phyloP scores from a whole-genome alignment of 2,888 invertebrate species.

The Microlaimidae sp. region DNA sequence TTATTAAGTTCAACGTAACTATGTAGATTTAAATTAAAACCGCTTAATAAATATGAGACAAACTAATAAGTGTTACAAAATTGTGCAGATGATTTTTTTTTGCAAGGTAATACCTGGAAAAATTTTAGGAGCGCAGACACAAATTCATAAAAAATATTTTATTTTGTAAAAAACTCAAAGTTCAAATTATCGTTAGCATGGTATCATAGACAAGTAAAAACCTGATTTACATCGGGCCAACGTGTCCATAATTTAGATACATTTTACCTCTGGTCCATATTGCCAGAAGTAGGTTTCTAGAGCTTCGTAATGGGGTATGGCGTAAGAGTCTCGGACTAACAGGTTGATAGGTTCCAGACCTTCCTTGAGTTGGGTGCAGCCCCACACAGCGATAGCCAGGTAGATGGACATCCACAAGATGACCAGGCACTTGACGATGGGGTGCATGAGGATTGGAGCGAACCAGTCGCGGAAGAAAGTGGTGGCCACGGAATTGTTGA shows the following conservation, averaged over 20 bases:
- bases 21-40: too few relatives aligned
- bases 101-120: too few relatives aligned
- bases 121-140: too few relatives aligned
- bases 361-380: slow-evolving; percentile 27
- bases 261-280: slow-evolving; percentile 30
- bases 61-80: too few relatives aligned
- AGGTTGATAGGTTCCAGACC: slow-evolving; percentile 26
- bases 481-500: neutral
- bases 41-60: too few relatives aligned
- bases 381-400: slow-evolving; percentile 27
- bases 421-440: slow-evolving; percentile 24
- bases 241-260: too few relatives aligned
- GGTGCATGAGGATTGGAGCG: slow-evolving; percentile 32
- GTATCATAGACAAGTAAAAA: too few relatives aligned
- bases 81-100: too few relatives aligned
- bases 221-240: too few relatives aligned
- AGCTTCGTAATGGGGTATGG: slow-evolving; percentile 23
- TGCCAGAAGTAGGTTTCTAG: slow-evolving; percentile 31
- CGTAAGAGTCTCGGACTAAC: slow-evolving; percentile 24
- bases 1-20: too few relatives aligned
- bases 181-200: too few relatives aligned
- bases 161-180: neutral
- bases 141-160: too few relatives aligned
- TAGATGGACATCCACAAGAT: slow-evolving; percentile 31
- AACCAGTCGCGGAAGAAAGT: slow-evolving; percentile 19